Base-by-base conservation (phyloP, 2,888 invertebrate species). In the Hirudinaria manillensis region DNA sequence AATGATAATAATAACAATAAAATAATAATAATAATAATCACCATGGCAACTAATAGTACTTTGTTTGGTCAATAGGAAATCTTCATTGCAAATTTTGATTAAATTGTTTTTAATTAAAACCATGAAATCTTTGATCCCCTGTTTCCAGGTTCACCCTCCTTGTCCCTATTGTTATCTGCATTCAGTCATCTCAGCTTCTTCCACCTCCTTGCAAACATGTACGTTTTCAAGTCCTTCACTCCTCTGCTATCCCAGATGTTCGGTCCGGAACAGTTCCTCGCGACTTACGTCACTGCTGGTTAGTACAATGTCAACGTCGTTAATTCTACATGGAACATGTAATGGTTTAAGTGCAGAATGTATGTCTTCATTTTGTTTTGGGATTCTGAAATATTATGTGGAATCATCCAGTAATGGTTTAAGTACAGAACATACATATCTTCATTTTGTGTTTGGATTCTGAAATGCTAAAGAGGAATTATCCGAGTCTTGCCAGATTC, bases 141-240 rank as follows among this genome's bases (percentile, higher is more conserved):
- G 53, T 81, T 87, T 87, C 66, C 85, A 92, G 91, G 88, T 82
- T 88, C 89, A 78, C 87, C 90, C 71, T 93, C 92, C 84, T 88
- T 91, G 86, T 93, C 97, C 3, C 94, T 97, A 94, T 83, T 96
- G 72, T 86, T 96, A 4, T 94, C 94, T n/a, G 92, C 92, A 51
- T 98, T 98, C 86, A 97, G 96, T 82, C 98, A 98, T 85, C 91
- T 91, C 82, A 92, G 92, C 0, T 85, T 90, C 55, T 86, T 93
- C 78, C 98, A 98, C 87, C 88, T 97, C 77, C 90, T 90, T 80
- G 91, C 92, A 74, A 99, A 99, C 86, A 98, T 99, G 97, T 96
- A 92, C 87, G 97, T 95, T 65, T 87, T 98, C 36, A 92, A 93
- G 85, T 84, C 81, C 0, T 84, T 84, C 78, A 82, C 85, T 82